A percentile compares a stretch with the other conserved stretches of the same genome.
phyloP scores from a whole-genome alignment of 2,113 vertebrate species.

The Epinephelus moara region DNA sequence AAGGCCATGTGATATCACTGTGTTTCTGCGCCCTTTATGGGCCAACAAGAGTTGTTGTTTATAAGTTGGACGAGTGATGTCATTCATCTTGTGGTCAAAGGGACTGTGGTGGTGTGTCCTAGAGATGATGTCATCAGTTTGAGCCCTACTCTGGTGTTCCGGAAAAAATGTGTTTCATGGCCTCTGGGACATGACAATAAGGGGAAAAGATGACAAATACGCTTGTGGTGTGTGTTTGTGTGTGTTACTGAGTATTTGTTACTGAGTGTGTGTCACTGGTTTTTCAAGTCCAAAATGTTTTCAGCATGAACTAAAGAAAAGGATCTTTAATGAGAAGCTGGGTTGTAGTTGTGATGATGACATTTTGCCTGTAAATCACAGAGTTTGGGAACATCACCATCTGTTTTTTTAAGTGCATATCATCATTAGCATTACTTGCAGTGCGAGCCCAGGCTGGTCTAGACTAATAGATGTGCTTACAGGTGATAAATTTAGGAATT shows the following conservation, averaged over 20 bases:
- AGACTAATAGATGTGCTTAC: not conserved
- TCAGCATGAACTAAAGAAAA: not conserved
- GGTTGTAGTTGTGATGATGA: not conserved
- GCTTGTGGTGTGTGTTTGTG: not conserved
- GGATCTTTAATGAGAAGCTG: not conserved
- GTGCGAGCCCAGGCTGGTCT: not conserved
- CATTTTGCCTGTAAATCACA: not conserved
- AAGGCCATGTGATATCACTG: slow-evolving; percentile 36
- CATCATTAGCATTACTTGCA: slow-evolving; percentile 13
- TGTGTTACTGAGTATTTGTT: not conserved
- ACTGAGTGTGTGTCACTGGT: not conserved
- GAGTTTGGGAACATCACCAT: not conserved
- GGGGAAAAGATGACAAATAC: slow-evolving; percentile 42
- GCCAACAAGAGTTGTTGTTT: slow-evolving; percentile 22
- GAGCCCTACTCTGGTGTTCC: slow-evolving; percentile 17
- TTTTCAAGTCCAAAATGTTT: slow-evolving; percentile 11
- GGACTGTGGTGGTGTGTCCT: slow-evolving; percentile 1
- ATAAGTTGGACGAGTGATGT: slow-evolving; percentile 40
- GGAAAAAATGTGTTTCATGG: slow-evolving; percentile 58
- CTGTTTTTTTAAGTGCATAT: not conserved
- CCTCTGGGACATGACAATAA: slow-evolving; percentile 12
- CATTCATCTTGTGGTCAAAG: slow-evolving; percentile 50
- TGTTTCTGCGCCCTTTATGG: slow-evolving; percentile 30
- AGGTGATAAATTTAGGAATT: not conserved
- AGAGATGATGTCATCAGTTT: slow-evolving; percentile 55